Percentiles rank a stretch among this genome's conserved stretches.
Conservation (phyloP, 2,888 invertebrate species). For the Ferrisia virgata region DNA sequence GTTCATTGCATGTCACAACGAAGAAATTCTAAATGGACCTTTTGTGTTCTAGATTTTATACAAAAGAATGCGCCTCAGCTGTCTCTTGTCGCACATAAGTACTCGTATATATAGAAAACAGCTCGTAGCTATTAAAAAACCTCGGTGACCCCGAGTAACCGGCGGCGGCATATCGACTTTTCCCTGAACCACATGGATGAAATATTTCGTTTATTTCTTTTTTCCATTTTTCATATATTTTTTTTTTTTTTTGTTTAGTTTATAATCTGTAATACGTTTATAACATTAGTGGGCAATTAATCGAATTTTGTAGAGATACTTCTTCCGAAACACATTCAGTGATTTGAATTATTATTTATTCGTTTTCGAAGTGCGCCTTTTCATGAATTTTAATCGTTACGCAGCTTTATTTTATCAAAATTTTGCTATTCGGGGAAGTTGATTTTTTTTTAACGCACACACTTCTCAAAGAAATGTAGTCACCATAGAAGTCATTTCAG, state of each 20-base stretch:
- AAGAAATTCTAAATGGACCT: slow-evolving; percentile 10
- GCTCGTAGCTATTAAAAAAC: neutral
- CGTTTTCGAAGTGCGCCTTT: too few relatives aligned
- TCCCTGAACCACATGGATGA: neutral
- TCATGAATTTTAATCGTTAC: too few relatives aligned
- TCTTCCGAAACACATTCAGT: too few relatives aligned
- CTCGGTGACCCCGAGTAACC: neutral
- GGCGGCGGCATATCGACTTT: neutral
- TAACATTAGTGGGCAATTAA: neutral
- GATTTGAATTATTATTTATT: too few relatives aligned
- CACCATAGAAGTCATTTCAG: too few relatives aligned
- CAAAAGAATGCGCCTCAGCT: neutral
- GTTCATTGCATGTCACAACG: neutral
- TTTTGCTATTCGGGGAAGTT: too few relatives aligned
- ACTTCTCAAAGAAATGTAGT: too few relatives aligned
- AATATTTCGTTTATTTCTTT: neutral
- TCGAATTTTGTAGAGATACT: too few relatives aligned
- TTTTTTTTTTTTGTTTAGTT: neutral
- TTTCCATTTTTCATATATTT: too few relatives aligned
- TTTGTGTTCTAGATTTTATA: neutral
- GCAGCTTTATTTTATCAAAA: too few relatives aligned
- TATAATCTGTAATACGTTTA: neutral
- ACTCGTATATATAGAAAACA: neutral
- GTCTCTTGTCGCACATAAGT: neutral
- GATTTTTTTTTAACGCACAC: too few relatives aligned